Evolutionary conservation across 2,797 vertebrate species (phyloP).

Genomic region (Apodemus agrarius): DNA sequence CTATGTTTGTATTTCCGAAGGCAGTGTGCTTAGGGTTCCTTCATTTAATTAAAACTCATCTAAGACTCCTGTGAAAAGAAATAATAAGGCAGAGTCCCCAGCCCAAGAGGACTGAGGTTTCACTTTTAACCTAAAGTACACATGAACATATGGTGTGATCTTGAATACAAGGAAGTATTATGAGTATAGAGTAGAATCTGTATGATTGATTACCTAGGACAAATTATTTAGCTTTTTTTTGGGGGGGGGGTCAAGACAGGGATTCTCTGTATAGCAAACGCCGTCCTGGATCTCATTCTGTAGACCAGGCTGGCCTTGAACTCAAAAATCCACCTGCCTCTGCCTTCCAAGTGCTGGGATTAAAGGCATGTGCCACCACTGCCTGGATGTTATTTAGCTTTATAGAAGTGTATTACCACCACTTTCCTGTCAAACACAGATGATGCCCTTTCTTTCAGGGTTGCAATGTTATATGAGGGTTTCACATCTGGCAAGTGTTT

Average conservation of each 20-base stretch:
- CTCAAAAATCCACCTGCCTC: too few relatives aligned
- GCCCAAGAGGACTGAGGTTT: not conserved
- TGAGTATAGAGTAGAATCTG: not conserved
- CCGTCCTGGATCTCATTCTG: too few relatives aligned
- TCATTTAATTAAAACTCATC: slow-evolving; percentile 65
- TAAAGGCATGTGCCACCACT: too few relatives aligned
- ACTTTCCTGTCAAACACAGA: not conserved
- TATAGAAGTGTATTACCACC: not conserved
- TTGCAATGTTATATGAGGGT: not conserved
- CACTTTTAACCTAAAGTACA: not conserved
- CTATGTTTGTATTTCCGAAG: slow-evolving; percentile 71
- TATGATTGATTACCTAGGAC: not conserved
- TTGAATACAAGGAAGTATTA: not conserved
- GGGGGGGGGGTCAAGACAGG: too few relatives aligned
- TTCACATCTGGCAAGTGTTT: not conserved
- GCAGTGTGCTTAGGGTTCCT: not conserved
- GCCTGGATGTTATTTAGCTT: not conserved
- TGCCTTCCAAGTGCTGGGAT: too few relatives aligned
- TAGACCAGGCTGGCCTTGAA: too few relatives aligned
- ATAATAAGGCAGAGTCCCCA: not conserved
- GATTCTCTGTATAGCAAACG: too few relatives aligned
- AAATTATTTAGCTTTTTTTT: not conserved
- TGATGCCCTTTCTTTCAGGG: not conserved
- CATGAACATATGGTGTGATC: not conserved
- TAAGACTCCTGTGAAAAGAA: slow-evolving; percentile 19